Evolutionary conservation across 2,888 invertebrate species (phyloP), one percentile per base, ranked within the genome.

Genomic region (Parelbella ahira): DNA sequence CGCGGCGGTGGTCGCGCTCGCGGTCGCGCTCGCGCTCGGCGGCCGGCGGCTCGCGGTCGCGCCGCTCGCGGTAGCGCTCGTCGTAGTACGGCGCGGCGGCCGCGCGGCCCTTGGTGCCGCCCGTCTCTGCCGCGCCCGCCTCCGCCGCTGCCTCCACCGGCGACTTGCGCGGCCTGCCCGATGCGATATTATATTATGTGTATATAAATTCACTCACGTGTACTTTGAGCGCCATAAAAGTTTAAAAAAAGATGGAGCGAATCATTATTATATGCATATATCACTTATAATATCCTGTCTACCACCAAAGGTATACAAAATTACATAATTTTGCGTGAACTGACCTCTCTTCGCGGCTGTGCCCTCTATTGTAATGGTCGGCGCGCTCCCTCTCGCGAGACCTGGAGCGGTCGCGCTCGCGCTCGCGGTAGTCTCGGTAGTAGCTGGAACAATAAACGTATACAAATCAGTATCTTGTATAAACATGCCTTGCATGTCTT

Each of bases 321-420:
- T n/a, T n/a, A n/a, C n/a, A n/a, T n/a, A n/a, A n/a, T n/a, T n/a
- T n/a, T n/a, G n/a, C n/a, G n/a, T n/a, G 1, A 6, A 13, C 48
- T 89, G 76, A 93, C 93, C 93, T 91, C 70, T 94, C 94, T 69
- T 94, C 94, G 11, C 93, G 88, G 73, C 93, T 93, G 58, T 93
- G 89, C 51, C 93, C 94, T 53, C 94, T 88, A 60, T 93, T 89
- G 70, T 94, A 94, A 59, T 94, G 93, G 19, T 92, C 78, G 63
- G 89, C 64, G 86, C 93, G 71, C 54, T 86, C 86, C 48, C 92
- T 88, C 30, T 95, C 95, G 56, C 97, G 90, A 57, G 96, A 96
- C 57, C 97, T 91, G 39, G 96, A 96, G 58, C 97, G 81, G 51
- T 93, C 93, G 43, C 93, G 82, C 45, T 92, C 91, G 33, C 90